Evolutionary conservation across 2,113 vertebrate species (phyloP).

Genomic region (Empidonax alnorum): DNA sequence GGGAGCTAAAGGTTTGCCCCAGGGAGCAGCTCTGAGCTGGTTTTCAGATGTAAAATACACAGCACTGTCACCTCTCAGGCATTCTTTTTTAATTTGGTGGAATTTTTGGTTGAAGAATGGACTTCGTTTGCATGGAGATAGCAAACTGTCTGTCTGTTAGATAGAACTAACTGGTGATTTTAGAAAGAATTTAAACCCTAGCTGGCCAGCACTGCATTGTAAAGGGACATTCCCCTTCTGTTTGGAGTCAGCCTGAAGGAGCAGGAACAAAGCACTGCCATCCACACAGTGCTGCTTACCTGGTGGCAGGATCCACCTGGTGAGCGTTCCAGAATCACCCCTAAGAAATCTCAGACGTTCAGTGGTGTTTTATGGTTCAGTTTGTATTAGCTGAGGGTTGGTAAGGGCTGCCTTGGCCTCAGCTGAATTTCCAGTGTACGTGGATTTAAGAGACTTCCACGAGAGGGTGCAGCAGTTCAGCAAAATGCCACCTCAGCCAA

Average conservation of each 20-base stretch:
- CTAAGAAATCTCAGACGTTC: not conserved
- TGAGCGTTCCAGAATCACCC: not conserved
- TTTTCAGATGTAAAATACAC: not conserved
- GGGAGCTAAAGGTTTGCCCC: not conserved
- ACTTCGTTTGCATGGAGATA: not conserved
- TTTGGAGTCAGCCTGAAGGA: not conserved
- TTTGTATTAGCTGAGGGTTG: not conserved
- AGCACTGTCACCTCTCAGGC: not conserved
- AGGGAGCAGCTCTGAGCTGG: not conserved
- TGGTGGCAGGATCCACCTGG: not conserved
- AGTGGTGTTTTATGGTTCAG: rapidly evolving
- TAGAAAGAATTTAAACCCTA: not conserved
- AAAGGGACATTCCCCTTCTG: not conserved
- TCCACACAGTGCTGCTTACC: not conserved
- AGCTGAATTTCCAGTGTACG: not conserved
- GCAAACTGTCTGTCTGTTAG: not conserved
- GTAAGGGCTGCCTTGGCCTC: not conserved
- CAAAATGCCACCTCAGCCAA: not conserved
- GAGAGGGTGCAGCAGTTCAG: conserved; percentile 25
- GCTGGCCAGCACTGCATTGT: not conserved
- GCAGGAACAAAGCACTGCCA: not conserved
- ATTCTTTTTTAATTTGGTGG: not conserved
- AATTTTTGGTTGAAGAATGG: not conserved
- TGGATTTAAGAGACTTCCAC: not conserved
- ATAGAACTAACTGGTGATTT: not conserved